Evolutionary conservation across 2,113 vertebrate species (phyloP), one percentile per base, ranked within the genome.

Genomic region (Apus apus): DNA sequence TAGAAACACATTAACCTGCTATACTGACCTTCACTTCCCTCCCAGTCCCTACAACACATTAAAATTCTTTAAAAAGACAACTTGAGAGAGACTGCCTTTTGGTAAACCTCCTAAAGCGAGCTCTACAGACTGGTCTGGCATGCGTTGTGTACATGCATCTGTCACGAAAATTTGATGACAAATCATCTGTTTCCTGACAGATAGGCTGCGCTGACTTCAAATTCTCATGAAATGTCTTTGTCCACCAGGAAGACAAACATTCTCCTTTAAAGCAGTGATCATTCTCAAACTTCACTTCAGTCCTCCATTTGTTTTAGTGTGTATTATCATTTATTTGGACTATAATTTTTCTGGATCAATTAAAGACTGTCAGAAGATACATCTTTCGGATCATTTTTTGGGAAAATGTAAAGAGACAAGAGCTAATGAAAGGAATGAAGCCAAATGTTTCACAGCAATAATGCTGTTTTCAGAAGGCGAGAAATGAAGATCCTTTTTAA

Each of bases 101-200:
- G 84, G 86, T 94, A 90, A 96, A 95, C 86, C 53, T 86, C 56
- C 78, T 94, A 89, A 89, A 48, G 8, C 34, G 11, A 92, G 89
- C 57, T 76, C 90, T 79, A 72, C 72, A 84, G 74, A 23, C 85
- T 86, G 70, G 68, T 96, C 96, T 81, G 80, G 90, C 90, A 93
- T 84, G 90, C 67, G 27, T 76, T 83, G 81, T 96, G 96, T 97
- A 96, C 97, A 97, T 90, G 76, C 80, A 94, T 93, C 87, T 94
- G 87, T 79, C 90, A 96, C 0, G 8, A 92, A 95, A 81, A 96
- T 97, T 91, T 97, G 94, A 94, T 96, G 95, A 97, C 91, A 97
- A 97, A 94, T 95, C 92, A 97, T 83, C 96, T 97, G 85, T 89
- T 95, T 96, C 93, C 92, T 96, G 91, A 97, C 81, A 87, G 89